phyloP scores from a whole-genome alignment of 2,797 vertebrate genomes.

The Hemibagrus guttatus region DNA sequence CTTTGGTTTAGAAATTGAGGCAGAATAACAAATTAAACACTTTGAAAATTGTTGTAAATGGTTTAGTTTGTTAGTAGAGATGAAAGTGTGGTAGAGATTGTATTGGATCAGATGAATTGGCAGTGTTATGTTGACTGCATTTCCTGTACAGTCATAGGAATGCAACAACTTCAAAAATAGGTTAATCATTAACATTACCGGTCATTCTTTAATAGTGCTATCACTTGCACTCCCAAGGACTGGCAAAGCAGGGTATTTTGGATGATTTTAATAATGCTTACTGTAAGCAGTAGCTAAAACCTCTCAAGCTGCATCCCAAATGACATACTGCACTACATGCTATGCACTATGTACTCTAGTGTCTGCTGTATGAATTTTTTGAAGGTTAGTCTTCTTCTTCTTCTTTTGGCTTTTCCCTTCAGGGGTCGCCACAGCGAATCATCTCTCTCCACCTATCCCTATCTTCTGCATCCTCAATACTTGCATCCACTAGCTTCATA shows the following conservation, averaged over 20 bases:
- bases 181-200: conserved; percentile 3
- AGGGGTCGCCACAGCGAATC: too few relatives aligned
- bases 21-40: background rate
- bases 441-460: too few relatives aligned
- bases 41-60: background rate
- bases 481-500: too few relatives aligned
- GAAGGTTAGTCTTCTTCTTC: too few relatives aligned
- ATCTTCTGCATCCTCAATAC: too few relatives aligned
- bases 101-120: background rate
- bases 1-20: background rate
- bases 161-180: background rate
- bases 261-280: background rate
- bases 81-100: background rate
- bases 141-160: background rate
- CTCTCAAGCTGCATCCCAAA: too few relatives aligned
- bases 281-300: too few relatives aligned
- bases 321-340: too few relatives aligned
- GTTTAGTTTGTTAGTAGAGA: background rate
- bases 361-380: too few relatives aligned
- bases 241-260: background rate
- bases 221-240: background rate
- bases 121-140: too few relatives aligned
- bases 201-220: background rate
- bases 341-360: too few relatives aligned
- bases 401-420: too few relatives aligned